phyloP scores from a whole-genome alignment of 2,797 vertebrate species.

The Bucorvus abyssinicus region DNA sequence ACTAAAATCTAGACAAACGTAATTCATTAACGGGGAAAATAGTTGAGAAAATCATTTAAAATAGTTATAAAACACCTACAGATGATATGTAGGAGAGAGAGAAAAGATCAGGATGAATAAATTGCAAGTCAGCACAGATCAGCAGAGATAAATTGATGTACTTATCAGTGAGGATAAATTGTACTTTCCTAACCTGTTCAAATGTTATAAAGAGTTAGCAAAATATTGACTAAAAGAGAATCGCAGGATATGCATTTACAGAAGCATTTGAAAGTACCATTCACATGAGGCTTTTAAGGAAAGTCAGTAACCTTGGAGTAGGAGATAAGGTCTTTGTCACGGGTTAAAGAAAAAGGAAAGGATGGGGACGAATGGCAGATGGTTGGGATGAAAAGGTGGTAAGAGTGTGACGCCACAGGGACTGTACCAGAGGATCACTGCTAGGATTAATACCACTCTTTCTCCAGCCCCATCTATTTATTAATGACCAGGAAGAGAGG shows the following conservation, averaged over 20 bases:
- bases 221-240: slow-evolving; percentile 48
- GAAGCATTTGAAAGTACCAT: slow-evolving; percentile 19
- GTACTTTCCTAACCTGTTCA: slow-evolving; percentile 19
- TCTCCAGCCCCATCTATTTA: not conserved
- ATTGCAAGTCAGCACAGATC: slow-evolving; percentile 34
- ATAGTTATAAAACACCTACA: slow-evolving; percentile 7
- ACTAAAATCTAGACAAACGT: not conserved
- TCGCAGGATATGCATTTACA: not conserved
- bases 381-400: not conserved
- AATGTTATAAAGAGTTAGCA: slow-evolving; percentile 20
- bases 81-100: not conserved
- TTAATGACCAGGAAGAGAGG: slow-evolving; percentile 49
- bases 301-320: not conserved
- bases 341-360: slow-evolving; percentile 15
- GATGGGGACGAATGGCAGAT: not conserved
- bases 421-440: not conserved
- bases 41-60: not conserved
- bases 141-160: slow-evolving; percentile 33
- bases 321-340: slow-evolving; percentile 1
- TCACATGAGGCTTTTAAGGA: slow-evolving; percentile 43
- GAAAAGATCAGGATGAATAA: not conserved
- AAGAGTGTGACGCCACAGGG: not conserved
- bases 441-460: slow-evolving; percentile 38
- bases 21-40: not conserved
- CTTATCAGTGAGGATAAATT: slow-evolving; percentile 37